A percentile compares a stretch with the other conserved stretches of the same genome.
Evolutionary conservation across 2,888 invertebrate genomes (phyloP).

Genomic region (Aphodius granarius): DNA sequence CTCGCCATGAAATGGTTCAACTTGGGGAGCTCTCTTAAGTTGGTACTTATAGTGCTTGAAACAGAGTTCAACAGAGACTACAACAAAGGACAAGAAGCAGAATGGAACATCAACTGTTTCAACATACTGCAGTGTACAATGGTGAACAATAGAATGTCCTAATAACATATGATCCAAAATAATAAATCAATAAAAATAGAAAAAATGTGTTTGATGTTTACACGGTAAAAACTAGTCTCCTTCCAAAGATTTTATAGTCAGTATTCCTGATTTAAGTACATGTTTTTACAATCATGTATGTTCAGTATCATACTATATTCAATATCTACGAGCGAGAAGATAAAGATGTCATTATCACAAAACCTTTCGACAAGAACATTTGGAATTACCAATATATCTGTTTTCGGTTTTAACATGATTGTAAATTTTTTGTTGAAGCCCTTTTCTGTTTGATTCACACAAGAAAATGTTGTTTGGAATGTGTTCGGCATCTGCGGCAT

Average conservation of each 20-base stretch:
- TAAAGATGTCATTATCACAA: no score
- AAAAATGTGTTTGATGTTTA: neutral
- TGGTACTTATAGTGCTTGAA: slow-evolving; percentile 50
- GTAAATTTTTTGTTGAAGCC: no score
- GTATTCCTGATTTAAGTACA: neutral
- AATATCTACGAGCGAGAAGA: no score
- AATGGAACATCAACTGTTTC: slow-evolving; percentile 50
- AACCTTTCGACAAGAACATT: no score
- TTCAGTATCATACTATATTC: no score
- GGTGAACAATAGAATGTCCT: slow-evolving; percentile 15
- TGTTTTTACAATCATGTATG: no score
- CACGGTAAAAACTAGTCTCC: neutral
- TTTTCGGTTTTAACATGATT: no score
- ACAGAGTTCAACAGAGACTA: slow-evolving; percentile 51
- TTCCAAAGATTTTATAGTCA: neutral
- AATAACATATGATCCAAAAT: neutral
- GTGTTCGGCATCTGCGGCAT: no score
- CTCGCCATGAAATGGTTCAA: slow-evolving; percentile 51
- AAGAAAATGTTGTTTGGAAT: no score
- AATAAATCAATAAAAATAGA: neutral
- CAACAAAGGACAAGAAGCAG: slow-evolving; percentile 37
- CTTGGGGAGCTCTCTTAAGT: slow-evolving; percentile 39
- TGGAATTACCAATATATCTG: no score
- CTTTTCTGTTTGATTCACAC: no score
- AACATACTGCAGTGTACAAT: slow-evolving; percentile 48